Base-by-base conservation (phyloP, 2,113 vertebrate genomes). In the Turnix velox region DNA sequence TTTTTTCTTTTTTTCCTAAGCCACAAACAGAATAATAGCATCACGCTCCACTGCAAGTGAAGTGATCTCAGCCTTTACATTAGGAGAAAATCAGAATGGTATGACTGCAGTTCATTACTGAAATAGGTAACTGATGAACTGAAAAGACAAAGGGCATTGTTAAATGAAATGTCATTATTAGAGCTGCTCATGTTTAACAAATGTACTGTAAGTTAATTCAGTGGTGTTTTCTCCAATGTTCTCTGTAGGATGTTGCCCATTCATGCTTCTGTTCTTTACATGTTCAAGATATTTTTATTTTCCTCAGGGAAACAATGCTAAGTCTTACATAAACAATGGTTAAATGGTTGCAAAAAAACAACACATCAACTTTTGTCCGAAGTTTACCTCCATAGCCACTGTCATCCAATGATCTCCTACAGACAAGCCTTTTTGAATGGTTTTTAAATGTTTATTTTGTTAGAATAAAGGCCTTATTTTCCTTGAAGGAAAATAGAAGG, bases 141-240 rank as follows among this genome's bases (percentile, higher is more conserved):
- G 97, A 98, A 98, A 98, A 98, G 98, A 98, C 98, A 98, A 98
- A 98, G 98, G 98, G 97, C 97, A 98, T 98, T 98, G 98, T 98
- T 98, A 98, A 98, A 98, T 98, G 98, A 98, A 98, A 98, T 98
- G 98, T 98, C 98, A 98, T 98, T 98, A 98, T 98, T 98, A 98
- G 97, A 98, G 96, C 97, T 97, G 97, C 96, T 98, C 98, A 97
- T 98, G 98, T 98, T 98, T 98, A 98, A 98, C 98, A 98, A 98
- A 98, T 98, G 97, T 98, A 98, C 97, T 98, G 97, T 97, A 97
- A 97, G 97, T 98, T 98, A 98, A 98, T 98, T 97, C 97, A 97
- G 97, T 95, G 93, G 92, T 98, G 96, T 97, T 97, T 98, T 97
- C 96, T 97, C 92, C 97, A 97, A 98, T 98, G 96, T 97, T 97